A percentile compares a stretch with the other conserved stretches of the same genome.
Conservation (phyloP, 2,113 vertebrate species). For the Synchiropus splendidus region DNA sequence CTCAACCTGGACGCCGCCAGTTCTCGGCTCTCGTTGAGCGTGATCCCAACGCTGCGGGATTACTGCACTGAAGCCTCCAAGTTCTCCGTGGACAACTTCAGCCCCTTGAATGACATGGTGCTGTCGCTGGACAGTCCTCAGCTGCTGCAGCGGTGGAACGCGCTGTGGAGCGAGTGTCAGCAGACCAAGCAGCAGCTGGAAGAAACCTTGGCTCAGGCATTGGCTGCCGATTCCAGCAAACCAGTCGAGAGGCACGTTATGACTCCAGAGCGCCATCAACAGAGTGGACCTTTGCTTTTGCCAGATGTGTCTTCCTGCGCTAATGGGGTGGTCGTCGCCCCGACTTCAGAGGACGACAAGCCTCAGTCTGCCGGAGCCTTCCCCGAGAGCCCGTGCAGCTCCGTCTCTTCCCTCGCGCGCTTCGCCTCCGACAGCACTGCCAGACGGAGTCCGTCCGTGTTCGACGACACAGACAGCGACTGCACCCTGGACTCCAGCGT, state of each 20-base stretch:
- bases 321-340: not conserved
- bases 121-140: slow-evolving; percentile 51
- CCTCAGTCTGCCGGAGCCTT: slow-evolving; percentile 35
- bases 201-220: slow-evolving; percentile 42
- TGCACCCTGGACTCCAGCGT: slow-evolving; percentile 61
- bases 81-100: slow-evolving; percentile 68
- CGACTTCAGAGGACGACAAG: slow-evolving; percentile 42
- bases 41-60: slow-evolving; percentile 55
- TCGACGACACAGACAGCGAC: slow-evolving; percentile 68
- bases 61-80: slow-evolving; percentile 62
- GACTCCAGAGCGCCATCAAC: slow-evolving; percentile 3
- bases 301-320: slow-evolving; percentile 10
- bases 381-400: slow-evolving; percentile 34
- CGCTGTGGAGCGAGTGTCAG: slow-evolving; percentile 63
- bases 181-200: slow-evolving; percentile 60
- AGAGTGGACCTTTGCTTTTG: slow-evolving; percentile 14
- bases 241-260: slow-evolving; percentile 8
- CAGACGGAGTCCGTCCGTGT: slow-evolving; percentile 41
- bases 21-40: slow-evolving; percentile 25
- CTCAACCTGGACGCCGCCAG: slow-evolving; percentile 37
- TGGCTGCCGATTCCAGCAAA: slow-evolving; percentile 3
- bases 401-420: slow-evolving; percentile 34
- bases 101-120: slow-evolving; percentile 55
- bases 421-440: slow-evolving; percentile 39
- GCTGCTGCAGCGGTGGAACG: slow-evolving; percentile 62